These are phyloP conservation scores for Orthochromis malagaraziensis DNA, from an alignment of 2,113 vertebrate genomes.

Conservation along the genomic window DNA sequence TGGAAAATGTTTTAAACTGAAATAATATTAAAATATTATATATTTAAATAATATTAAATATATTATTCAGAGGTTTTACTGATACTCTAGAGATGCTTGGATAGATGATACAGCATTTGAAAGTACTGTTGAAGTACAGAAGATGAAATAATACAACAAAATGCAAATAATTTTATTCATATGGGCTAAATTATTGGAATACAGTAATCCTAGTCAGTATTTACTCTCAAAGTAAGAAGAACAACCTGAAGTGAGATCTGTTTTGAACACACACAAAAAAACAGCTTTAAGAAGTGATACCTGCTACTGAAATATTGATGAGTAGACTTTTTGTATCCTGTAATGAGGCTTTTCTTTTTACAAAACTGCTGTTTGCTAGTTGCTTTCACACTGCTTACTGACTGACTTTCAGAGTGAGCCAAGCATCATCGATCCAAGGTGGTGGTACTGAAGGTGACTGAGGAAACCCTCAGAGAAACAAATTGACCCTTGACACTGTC, in stretches of 20 bases:
- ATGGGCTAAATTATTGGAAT: neutral
- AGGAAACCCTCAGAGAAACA: conserved; percentile 1
- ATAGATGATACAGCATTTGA: neutral
- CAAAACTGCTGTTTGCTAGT: neutral
- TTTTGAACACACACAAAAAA: neutral
- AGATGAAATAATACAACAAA: neutral
- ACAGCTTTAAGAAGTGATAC: neutral
- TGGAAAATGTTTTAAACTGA: neutral
- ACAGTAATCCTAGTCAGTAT: neutral
- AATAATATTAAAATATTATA: neutral
- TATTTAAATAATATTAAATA: neutral
- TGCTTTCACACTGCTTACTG: neutral
- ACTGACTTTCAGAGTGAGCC: conserved; percentile 9
- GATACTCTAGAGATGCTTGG: neutral
- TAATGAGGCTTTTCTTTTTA: neutral
- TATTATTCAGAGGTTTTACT: neutral
- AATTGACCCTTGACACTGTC: conserved; percentile 32
- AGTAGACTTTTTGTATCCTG: neutral
- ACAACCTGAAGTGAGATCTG: neutral
- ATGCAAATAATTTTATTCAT: neutral
- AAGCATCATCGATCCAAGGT: conserved; percentile 37
- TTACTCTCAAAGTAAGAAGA: neutral
- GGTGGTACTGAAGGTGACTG: conserved; percentile 10
- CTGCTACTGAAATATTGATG: neutral
- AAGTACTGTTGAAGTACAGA: neutral